Evolutionary conservation across 2,888 invertebrate genomes (phyloP), one percentile per base, ranked within the genome.

Genomic region (Eristalinus sepulchralis): DNA sequence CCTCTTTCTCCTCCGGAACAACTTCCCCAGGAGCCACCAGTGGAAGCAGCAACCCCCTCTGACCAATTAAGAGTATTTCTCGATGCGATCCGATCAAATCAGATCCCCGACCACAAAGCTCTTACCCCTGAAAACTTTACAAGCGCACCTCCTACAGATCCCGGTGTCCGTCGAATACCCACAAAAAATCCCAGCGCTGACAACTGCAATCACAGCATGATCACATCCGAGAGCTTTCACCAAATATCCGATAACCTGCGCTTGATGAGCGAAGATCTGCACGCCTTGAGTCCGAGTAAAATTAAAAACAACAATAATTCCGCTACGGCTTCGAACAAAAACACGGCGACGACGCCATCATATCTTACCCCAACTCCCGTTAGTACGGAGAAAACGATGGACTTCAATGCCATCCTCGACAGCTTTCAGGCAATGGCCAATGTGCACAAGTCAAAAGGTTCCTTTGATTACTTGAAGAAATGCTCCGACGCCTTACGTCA

Each of bases 391-490:
- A 89, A 90, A 55, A 89, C 90, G 80, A 90, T 91, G 22, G 92
- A 92, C 83, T 92, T 92, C 70, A 92, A 93, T 89, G 92, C 92
- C 88, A 93, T 93, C 17, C 79, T 93, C 73, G 93, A 93, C 75
- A 92, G 92, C 81, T 93, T 93, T 82, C 92, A 93, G 84, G 91
- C 91, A 88, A 90, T 93, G 91, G 92, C 92, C 72, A 92, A 92
- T 71, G 91, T 91, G 89, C 92, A 92, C 89, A 92, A 92, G 90
- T 90, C 92, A 79, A 91, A 90, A 89, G 92, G 92, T 90, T 92
- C 92, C 89, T 90, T 92, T 72, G 93, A 93, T 68, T 93, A 92
- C 88, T 90, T 93, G 81, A 92, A 92, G 72, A 92, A 92, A 84
- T 93, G 93, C 73, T 93, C 93, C 2, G 93, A 93, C 57, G 92